Evolutionary conservation across 2,797 vertebrate genomes (phyloP), one percentile per base, ranked within the genome.

Genomic region (Phyllotis vaccarum): DNA sequence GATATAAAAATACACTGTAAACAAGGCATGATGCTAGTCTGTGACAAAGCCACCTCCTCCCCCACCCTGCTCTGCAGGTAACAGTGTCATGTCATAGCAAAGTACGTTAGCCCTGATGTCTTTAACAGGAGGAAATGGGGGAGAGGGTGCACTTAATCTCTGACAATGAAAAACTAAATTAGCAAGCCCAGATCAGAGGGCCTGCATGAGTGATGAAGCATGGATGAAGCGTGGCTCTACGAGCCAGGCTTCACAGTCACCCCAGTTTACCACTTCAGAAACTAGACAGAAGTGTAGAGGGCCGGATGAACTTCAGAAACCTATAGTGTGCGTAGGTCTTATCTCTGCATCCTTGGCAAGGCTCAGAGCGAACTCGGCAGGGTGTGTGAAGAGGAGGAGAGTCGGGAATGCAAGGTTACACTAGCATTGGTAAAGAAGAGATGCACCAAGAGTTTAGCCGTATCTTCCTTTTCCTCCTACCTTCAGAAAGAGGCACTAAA

Each of bases 1-100:
- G 70, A 98, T 97, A 98, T 97, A 96, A 98, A 98, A 98, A 98
- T 97, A 98, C 16, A 94, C 52, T 89, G 81, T 95, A 98, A 98
- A 98, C 95, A 98, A 98, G 94, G 72, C 97, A 97, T 88, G 88
- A 40, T 90, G 97, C 83, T 86, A 97, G 89, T 86, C 96, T 97
- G 58, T 82, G 93, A 79, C 56, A 89, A 82, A 86, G 97, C 96
- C 49, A 95, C 95, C 86, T 56, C 8, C 1, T 37, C 54, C 3
- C 31, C 6, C 54, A 6, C 3, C 6, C n/a, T 91, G 64, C 78
- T 92, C 95, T 52, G 94, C 43, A 83, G 95, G 96, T 96, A 93
- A 86, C 60, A 79, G 82, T 96, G 91, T 79, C 96, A 17, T 60
- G 68, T 89, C 80, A 12, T 7, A 75, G 56, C 80, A 60, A 4